These are phyloP conservation scores for Rhabditophanes sp. DNA, from an alignment of 2,888 invertebrate species.

Conservation along the genomic window DNA sequence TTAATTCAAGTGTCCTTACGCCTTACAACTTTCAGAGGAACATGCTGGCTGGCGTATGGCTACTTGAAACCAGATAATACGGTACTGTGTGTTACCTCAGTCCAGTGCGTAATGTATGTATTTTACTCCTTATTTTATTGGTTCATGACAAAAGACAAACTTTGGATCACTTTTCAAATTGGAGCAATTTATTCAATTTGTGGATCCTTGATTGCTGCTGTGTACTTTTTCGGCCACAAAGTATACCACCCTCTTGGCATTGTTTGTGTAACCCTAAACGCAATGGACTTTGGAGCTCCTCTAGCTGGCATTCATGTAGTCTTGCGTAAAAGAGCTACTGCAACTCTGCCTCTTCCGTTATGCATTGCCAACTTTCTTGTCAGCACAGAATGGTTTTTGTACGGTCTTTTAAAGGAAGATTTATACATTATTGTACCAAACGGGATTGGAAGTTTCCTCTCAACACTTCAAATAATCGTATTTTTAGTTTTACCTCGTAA, in stretches of 20 bases:
- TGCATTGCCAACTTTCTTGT: conserved; percentile 71
- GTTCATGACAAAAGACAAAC: conserved; percentile 42
- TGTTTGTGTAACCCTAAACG: conserved; percentile 57
- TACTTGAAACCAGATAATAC: conserved; percentile 36
- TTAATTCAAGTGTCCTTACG: no score
- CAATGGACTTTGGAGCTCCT: conserved; percentile 67
- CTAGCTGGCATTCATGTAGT: conserved; percentile 61
- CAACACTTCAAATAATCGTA: conserved; percentile 59
- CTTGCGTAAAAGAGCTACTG: conserved; percentile 65
- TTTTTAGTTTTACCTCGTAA: conserved; percentile 58
- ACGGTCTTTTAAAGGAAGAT: conserved; percentile 63
- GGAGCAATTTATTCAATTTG: conserved; percentile 25
- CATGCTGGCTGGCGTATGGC: conserved; percentile 41
- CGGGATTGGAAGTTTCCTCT: conserved; percentile 60
- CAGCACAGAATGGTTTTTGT: conserved; percentile 64
- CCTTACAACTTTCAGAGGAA: conserved; percentile 24
- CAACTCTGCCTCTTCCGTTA: conserved; percentile 70
- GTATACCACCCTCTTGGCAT: conserved; percentile 52
- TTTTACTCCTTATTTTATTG: conserved; percentile 39
- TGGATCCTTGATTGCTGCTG: conserved; percentile 16
- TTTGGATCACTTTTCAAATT: conserved; percentile 39
- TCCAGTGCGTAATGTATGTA: conserved; percentile 35
- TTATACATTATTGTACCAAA: conserved; percentile 67
- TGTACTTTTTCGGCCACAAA: conserved; percentile 35
- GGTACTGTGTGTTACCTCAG: conserved; percentile 34